Percentiles rank a stretch among this genome's conserved stretches.
These are phyloP conservation scores for Osmerus eperlanus DNA, from an alignment of 2,113 vertebrate species.

Conservation along the genomic window DNA sequence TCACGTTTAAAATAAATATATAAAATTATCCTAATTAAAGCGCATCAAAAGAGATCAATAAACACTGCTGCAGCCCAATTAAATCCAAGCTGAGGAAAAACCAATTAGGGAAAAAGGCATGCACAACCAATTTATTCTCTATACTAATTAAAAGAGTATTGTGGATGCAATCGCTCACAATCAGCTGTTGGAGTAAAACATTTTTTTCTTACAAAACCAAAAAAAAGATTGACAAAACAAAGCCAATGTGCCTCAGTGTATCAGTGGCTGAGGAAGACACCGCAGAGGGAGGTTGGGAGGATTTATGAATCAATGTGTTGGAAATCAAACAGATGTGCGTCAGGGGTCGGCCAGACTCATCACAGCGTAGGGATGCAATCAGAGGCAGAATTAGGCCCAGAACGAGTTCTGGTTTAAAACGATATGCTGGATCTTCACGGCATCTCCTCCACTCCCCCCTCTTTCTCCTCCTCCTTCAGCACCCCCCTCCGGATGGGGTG, in stretches of 20 bases:
- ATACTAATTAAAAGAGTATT: slow-evolving; percentile 76
- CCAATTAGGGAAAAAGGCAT: slow-evolving; percentile 75
- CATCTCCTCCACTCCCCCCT: slow-evolving; percentile 1
- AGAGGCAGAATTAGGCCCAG: slow-evolving; percentile 43
- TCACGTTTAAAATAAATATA: slow-evolving; percentile 68
- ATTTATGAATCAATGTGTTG: slow-evolving; percentile 42
- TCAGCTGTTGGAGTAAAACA: slow-evolving; percentile 64
- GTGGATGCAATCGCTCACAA: slow-evolving; percentile 72
- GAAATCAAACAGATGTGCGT: slow-evolving; percentile 59
- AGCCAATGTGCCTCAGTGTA: slow-evolving; percentile 67
- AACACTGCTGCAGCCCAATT: slow-evolving; percentile 70
- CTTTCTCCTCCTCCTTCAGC: neutral
- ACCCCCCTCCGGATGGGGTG: too few relatives aligned
- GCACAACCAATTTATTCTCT: slow-evolving; percentile 75
- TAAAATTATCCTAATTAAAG: slow-evolving; percentile 76
- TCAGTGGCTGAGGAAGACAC: slow-evolving; percentile 57
- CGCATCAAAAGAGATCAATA: slow-evolving; percentile 76
- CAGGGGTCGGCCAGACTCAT: slow-evolving; percentile 59
- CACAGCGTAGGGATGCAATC: slow-evolving; percentile 55
- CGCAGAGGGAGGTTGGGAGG: slow-evolving; percentile 23
- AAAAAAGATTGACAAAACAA: slow-evolving; percentile 8
- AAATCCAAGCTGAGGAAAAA: slow-evolving; percentile 71
- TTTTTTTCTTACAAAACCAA: neutral
- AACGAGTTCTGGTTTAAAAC: slow-evolving; percentile 46
- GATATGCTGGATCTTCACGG: slow-evolving; percentile 52